A percentile compares a stretch with the other conserved stretches of the same genome.
These are phyloP conservation scores for Enteromius thamalakanensis DNA, from an alignment of 2,797 vertebrate species.

Conservation along the genomic window DNA sequence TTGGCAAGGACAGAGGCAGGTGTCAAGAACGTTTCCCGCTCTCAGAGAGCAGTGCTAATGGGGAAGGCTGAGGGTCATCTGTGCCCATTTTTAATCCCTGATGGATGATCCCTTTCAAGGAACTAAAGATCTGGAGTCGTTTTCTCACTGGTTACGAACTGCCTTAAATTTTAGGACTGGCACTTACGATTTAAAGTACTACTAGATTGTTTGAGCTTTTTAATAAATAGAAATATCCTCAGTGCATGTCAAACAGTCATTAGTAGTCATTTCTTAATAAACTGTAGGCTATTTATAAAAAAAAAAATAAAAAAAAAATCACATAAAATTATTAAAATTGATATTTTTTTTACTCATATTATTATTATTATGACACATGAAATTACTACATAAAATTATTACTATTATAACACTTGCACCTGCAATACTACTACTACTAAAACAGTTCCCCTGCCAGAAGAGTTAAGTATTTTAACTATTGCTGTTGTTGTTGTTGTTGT, in stretches of 20 bases:
- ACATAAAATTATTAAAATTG: neutral
- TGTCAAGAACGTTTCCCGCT: conserved; percentile 32
- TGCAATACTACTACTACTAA: too few species aligned
- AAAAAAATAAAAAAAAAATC: too few species aligned
- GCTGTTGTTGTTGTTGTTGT: too few species aligned
- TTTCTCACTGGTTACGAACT: conserved; percentile 6
- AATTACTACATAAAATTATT: too few species aligned
- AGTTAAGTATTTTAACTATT: too few species aligned
- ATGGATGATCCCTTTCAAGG: conserved; percentile 36
- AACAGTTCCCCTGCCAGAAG: too few species aligned
- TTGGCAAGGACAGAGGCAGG: conserved; percentile 50
- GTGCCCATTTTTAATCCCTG: conserved; percentile 35
- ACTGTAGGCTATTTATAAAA: neutral
- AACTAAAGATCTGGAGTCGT: neutral
- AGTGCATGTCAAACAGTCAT: neutral
- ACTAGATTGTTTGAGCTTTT: neutral
- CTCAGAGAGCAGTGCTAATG: conserved; percentile 28
- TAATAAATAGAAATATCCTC: neutral
- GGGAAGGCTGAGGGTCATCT: conserved; percentile 41
- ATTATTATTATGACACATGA: neutral
- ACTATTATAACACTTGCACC: too few species aligned
- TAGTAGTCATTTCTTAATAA: neutral
- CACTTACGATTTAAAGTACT: neutral
- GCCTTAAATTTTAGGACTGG: conserved; percentile 5
- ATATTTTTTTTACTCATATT: neutral